A percentile compares a stretch with the other conserved stretches of the same genome.
Evolutionary conservation across 1,140 invertebrate species (phyloP).

Genomic region (Aphelenchoides fujianensis): DNA sequence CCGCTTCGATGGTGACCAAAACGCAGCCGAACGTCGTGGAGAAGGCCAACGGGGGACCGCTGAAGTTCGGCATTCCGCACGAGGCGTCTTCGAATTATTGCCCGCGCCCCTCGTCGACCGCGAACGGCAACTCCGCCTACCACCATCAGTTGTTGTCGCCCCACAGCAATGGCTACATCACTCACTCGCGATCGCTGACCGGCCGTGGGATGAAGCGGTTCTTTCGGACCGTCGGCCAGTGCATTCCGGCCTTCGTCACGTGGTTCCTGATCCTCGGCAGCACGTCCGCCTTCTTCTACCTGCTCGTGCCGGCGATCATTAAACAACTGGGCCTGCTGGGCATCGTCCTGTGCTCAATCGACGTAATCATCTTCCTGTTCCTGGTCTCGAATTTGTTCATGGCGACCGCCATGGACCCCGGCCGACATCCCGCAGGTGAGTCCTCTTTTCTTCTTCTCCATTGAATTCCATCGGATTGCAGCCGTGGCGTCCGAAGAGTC

Average conservation of each 20-base stretch:
- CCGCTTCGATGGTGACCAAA: neutral
- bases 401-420: constrained; percentile 98
- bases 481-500: constrained; percentile 55
- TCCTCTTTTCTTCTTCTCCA: neutral
- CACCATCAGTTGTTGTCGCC: neutral
- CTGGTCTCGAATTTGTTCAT: constrained; percentile 95
- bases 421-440: constrained; percentile 93
- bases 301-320: constrained; percentile 67
- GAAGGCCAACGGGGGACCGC: neutral
- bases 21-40: neutral
- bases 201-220: constrained; percentile 20
- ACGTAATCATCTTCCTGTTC: constrained; percentile 90
- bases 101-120: constrained; percentile 1
- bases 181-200: constrained; percentile 7
- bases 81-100: neutral
- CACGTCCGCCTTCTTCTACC: constrained; percentile 88
- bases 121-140: neutral
- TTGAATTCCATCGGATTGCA: constrained; percentile 23
- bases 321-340: constrained; percentile 40
- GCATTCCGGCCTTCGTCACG: constrained; percentile 81
- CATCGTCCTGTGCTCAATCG: constrained; percentile 81
- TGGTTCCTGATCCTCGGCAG: constrained; percentile 86
- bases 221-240: constrained; percentile 43
- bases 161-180: neutral
- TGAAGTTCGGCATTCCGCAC: neutral